phyloP scores from a whole-genome alignment of 2,888 invertebrate genomes.

The Isoperla grammatica region DNA sequence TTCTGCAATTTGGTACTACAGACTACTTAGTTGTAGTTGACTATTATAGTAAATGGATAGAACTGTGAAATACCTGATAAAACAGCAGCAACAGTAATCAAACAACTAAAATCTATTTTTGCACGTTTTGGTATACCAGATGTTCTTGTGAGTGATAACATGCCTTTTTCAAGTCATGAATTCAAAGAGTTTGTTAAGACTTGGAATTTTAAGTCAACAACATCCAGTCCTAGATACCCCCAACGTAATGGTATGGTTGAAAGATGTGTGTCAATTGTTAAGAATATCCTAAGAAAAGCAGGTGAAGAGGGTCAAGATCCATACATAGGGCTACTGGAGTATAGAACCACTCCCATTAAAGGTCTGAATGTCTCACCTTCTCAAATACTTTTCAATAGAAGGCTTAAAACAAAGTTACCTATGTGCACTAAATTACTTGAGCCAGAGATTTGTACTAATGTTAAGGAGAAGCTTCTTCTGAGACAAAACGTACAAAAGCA shows the following conservation, averaged over 20 bases:
- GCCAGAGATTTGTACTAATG: not conserved
- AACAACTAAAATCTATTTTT: constrained; percentile 4
- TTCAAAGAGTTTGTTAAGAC: not conserved
- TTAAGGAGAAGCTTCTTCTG: not conserved
- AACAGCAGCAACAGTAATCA: not conserved
- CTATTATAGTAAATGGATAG: no score
- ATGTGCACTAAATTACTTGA: not conserved
- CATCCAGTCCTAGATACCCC: constrained; percentile 6
- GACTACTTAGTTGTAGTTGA: no score
- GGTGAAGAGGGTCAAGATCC: not conserved
- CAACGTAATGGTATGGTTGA: not conserved
- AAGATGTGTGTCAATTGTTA: not conserved
- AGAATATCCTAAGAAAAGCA: not conserved
- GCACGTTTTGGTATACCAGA: constrained; percentile 7
- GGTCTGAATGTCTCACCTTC: not conserved
- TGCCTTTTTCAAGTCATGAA: constrained; percentile 2
- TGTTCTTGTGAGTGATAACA: no score
- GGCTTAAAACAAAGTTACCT: not conserved
- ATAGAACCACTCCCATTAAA: not conserved
- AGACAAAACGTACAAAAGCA: not conserved
- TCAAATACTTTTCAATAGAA: not conserved
- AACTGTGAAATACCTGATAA: not conserved
- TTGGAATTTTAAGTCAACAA: not conserved
- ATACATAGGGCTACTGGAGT: not conserved
- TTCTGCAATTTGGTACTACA: no score